These are phyloP conservation scores for Therioaphis trifolii DNA, from an alignment of 2,888 invertebrate species.

Conservation along the genomic window DNA sequence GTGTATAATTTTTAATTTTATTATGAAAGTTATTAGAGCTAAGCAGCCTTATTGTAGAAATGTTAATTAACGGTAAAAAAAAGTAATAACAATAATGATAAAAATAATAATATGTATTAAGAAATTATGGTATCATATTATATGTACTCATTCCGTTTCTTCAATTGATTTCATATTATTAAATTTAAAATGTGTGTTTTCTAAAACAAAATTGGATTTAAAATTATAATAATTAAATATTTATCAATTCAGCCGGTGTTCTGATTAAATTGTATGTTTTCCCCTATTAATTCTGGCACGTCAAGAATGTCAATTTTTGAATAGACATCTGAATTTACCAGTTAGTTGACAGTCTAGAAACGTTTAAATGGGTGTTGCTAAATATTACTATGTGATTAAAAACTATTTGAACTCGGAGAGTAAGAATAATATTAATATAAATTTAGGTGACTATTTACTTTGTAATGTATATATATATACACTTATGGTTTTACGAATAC, in stretches of 20 bases:
- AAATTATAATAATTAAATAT: not conserved
- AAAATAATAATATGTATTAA: no score
- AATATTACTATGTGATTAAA: constrained; percentile 5
- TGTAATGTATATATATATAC: not conserved
- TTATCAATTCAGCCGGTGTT: not conserved
- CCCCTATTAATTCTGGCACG: constrained; percentile 6
- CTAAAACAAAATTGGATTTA: not conserved
- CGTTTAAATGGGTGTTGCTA: not conserved
- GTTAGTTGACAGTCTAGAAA: not conserved
- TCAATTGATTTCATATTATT: no score
- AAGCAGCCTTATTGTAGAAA: no score
- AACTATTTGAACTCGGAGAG: not conserved
- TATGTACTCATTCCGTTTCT: no score
- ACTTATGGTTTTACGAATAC: no score
- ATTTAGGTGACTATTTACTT: not conserved
- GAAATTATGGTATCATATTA: no score
- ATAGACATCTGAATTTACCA: constrained; percentile 31
- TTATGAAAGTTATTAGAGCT: no score
- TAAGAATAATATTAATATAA: not conserved
- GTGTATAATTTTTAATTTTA: no score
- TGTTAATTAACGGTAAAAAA: no score
- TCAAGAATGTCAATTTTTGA: constrained; percentile 21
- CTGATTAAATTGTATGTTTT: not conserved
- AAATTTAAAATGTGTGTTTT: no score
- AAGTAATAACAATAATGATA: no score